These are phyloP conservation scores for Aspidiotus destructor DNA, from an alignment of 2,888 invertebrate species.

Conservation along the genomic window DNA sequence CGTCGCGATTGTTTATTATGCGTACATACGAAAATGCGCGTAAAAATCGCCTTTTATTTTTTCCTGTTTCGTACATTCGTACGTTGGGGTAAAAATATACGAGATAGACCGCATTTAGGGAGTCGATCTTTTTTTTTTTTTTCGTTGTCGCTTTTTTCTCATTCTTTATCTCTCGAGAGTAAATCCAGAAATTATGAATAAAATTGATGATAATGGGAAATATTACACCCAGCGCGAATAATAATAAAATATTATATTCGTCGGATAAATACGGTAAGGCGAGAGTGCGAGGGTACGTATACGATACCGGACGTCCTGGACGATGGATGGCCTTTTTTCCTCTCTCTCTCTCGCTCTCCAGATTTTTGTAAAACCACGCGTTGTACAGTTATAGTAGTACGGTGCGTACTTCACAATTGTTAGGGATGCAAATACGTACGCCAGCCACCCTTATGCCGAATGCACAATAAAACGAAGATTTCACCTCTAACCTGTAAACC, in stretches of 20 bases:
- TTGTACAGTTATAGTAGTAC: neutral
- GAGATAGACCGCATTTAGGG: constrained; percentile 30
- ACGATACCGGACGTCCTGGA: constrained; percentile 26
- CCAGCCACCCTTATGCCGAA: neutral
- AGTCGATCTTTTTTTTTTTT: constrained; percentile 17
- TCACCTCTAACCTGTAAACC: constrained; percentile 30
- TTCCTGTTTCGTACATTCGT: neutral
- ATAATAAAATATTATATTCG: constrained; percentile 27
- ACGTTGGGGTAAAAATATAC: neutral
- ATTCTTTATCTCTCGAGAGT: constrained; percentile 10
- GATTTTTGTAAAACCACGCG: neutral
- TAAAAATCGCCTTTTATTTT: constrained; percentile 18
- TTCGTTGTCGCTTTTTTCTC: constrained; percentile 8
- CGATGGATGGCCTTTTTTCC: constrained; percentile 18
- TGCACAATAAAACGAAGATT: constrained; percentile 1
- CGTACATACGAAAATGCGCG: constrained; percentile 3
- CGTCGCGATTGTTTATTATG: no score
- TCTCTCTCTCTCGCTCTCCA: neutral
- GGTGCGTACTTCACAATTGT: neutral
- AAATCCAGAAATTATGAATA: constrained; percentile 32
- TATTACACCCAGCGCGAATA: constrained; percentile 32
- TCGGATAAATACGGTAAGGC: constrained; percentile 21
- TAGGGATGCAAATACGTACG: constrained; percentile 7
- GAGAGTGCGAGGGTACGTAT: constrained; percentile 6
- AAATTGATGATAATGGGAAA: constrained; percentile 32